Percentiles rank a stretch among this genome's conserved stretches.
phyloP scores from a whole-genome alignment of 1,140 invertebrate species.

The Piezodorus guildinii region DNA sequence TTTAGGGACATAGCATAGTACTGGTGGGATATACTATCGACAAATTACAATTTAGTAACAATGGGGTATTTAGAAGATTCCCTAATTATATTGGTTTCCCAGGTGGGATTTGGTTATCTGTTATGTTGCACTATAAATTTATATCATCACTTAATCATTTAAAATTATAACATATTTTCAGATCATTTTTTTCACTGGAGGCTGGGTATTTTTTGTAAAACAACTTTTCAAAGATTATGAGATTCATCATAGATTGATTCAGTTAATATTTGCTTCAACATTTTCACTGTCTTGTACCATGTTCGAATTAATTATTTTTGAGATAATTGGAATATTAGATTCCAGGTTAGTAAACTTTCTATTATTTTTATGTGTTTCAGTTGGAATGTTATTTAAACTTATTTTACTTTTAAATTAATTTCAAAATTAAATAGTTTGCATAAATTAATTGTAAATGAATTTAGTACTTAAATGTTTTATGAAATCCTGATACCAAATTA shows the following conservation, averaged over 20 bases:
- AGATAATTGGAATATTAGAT: conserved; percentile 90
- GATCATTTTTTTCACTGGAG: conserved; percentile 89
- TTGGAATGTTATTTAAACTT: no score
- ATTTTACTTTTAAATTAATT: no score
- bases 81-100: conserved; percentile 20
- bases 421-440: no score
- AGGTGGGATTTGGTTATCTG: neutral
- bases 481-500: no score
- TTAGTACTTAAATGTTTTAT: no score
- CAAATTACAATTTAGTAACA: no score
- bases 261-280: conserved; percentile 92
- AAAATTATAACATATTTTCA: conserved; percentile 40
- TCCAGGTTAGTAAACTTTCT: conserved; percentile 42
- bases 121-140: neutral
- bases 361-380: neutral
- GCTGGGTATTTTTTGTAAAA: conserved; percentile 98
- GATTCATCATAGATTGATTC: conserved; percentile 85
- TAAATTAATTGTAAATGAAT: no score
- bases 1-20: no score
- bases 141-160: no score
- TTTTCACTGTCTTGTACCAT: conserved; percentile 97
- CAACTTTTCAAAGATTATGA: conserved; percentile 97
- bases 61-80: conserved; percentile 22
- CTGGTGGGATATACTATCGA: no score
- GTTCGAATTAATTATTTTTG: conserved; percentile 99